phyloP scores from a whole-genome alignment of 2,113 vertebrate species.

The Sinocyclocheilus anshuiensis region DNA sequence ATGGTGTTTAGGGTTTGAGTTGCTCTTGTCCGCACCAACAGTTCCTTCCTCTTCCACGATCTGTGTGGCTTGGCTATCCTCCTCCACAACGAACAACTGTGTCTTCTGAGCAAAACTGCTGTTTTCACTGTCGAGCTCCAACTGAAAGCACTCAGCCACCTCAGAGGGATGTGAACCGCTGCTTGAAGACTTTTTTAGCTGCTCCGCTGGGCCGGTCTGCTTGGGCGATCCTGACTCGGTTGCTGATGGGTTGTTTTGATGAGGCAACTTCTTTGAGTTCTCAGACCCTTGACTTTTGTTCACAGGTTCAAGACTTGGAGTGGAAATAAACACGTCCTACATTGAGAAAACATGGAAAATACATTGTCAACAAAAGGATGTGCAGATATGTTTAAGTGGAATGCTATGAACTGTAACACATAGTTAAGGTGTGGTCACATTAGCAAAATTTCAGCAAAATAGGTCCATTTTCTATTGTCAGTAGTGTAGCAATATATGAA shows the following conservation, averaged over 20 bases:
- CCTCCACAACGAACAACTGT: conserved; percentile 57
- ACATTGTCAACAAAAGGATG: background rate
- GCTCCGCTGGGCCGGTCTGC: conserved; percentile 54
- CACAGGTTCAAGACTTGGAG: conserved; percentile 79
- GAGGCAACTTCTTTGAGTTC: conserved; percentile 42
- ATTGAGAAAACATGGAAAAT: conserved; percentile 20
- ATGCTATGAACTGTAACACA: background rate
- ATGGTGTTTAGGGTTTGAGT: conserved; percentile 24
- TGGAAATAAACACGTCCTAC: conserved; percentile 91
- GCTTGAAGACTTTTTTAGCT: conserved; percentile 49
- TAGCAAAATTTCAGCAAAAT: background rate
- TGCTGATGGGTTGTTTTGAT: conserved; percentile 54
- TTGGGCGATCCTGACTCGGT: conserved; percentile 62
- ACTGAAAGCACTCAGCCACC: conserved; percentile 69
- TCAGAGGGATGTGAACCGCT: conserved; percentile 53
- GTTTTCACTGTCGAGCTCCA: conserved; percentile 78
- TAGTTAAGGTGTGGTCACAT: background rate
- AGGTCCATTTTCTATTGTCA: too few species aligned
- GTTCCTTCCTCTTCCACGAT: conserved; percentile 69
- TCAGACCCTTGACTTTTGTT: conserved; percentile 29
- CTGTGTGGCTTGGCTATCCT: conserved; percentile 81
- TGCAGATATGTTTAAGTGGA: background rate
- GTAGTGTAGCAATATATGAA: background rate
- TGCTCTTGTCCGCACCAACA: conserved; percentile 36
- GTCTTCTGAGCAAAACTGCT: conserved; percentile 61